Percentiles rank a stretch among this genome's conserved stretches.
These are phyloP conservation scores for Microdon myrmicae DNA, from an alignment of 2,888 invertebrate genomes.

Conservation along the genomic window DNA sequence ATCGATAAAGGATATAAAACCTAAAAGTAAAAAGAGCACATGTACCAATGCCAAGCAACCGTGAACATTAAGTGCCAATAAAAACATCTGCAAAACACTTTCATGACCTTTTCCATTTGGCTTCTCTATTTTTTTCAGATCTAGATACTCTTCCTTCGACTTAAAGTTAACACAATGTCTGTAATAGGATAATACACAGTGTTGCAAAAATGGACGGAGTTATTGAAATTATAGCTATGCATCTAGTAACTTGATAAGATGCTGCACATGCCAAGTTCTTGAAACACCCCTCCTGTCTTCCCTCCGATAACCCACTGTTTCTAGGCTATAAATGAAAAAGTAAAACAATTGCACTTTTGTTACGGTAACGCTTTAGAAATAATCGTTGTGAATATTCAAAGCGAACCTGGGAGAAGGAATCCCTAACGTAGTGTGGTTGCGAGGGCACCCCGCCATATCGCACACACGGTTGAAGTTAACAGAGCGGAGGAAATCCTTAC, in stretches of 20 bases:
- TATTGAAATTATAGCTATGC: conserved; percentile 27
- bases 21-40: conserved; percentile 3
- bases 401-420: too few species aligned
- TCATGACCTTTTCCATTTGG: conserved; percentile 15
- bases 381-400: conserved; percentile 42
- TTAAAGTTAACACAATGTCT: conserved; percentile 7
- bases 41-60: conserved; percentile 16
- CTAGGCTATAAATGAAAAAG: conserved; percentile 42
- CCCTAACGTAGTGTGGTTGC: too few species aligned
- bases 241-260: conserved; percentile 22
- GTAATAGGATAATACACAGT: conserved; percentile 4
- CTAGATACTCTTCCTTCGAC: too few species aligned
- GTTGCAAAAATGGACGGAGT: conserved; percentile 10
- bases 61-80: conserved; percentile 29
- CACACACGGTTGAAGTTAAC: too few species aligned
- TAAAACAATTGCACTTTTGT: conserved; percentile 43
- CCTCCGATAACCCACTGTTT: too few species aligned
- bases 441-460: too few species aligned
- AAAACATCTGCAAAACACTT: conserved; percentile 23
- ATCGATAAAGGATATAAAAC: conserved; percentile 46
- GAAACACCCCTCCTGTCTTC: too few species aligned
- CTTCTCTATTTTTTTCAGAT: too few species aligned
- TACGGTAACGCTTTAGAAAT: conserved; percentile 32
- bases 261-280: too few species aligned
- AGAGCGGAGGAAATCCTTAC: too few species aligned